phyloP scores from a whole-genome alignment of 2,113 vertebrate species.

The Chamaea fasciata region DNA sequence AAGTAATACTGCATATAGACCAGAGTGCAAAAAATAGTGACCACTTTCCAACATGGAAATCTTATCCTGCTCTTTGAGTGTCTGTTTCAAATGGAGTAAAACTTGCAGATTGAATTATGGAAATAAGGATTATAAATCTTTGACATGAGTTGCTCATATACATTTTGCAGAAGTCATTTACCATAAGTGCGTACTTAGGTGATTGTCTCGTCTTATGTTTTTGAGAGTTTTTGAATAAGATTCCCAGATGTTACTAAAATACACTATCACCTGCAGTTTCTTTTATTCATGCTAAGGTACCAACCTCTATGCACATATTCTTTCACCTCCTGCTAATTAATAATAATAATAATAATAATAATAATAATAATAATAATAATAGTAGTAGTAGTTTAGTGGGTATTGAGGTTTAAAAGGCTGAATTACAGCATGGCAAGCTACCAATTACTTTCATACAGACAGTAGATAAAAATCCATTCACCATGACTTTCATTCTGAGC shows the following conservation, averaged over 20 bases:
- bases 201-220: conserved; percentile 27
- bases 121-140: background rate
- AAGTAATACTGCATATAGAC: background rate
- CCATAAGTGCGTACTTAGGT: background rate
- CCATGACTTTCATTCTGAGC: background rate
- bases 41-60: background rate
- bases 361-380: background rate
- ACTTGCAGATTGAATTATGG: background rate
- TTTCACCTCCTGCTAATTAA: background rate
- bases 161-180: conserved; percentile 7
- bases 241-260: background rate
- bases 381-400: background rate
- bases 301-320: background rate
- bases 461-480: background rate
- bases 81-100: background rate
- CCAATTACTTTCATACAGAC: background rate
- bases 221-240: background rate
- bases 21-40: background rate
- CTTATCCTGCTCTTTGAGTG: background rate
- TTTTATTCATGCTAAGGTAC: background rate
- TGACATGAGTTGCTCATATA: background rate
- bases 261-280: background rate
- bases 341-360: background rate
- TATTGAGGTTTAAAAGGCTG: background rate
- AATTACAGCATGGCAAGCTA: background rate